phyloP scores from a whole-genome alignment of 2,888 invertebrate species.

The Eupithecia inturbata region DNA sequence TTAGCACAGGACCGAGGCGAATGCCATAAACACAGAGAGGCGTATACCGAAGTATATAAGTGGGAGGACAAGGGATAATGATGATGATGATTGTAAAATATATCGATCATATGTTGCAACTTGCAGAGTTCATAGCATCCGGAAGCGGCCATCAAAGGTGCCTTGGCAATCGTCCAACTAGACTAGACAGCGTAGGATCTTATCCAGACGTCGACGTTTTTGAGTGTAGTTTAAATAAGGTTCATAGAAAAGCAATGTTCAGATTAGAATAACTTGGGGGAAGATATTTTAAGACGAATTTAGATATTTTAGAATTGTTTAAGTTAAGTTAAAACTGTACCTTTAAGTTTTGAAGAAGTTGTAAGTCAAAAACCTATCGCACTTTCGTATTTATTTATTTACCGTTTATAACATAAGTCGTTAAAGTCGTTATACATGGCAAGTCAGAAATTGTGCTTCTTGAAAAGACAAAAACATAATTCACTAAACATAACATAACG shows the following conservation, averaged over 20 bases:
- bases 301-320: neutral
- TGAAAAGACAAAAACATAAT: too few species aligned
- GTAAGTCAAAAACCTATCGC: neutral
- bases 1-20: too few species aligned
- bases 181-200: slow-evolving; percentile 26
- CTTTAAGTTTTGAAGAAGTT: neutral
- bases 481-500: too few species aligned
- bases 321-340: neutral
- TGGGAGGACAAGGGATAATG: too few species aligned
- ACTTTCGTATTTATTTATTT: neutral
- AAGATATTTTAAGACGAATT: neutral
- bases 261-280: neutral
- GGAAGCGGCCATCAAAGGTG: slow-evolving; percentile 19
- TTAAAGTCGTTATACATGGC: too few species aligned
- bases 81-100: slow-evolving; percentile 2
- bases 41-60: too few species aligned
- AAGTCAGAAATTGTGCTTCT: too few species aligned
- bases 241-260: neutral
- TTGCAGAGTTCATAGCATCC: slow-evolving; percentile 26
- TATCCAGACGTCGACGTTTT: slow-evolving; percentile 18
- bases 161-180: slow-evolving; percentile 25
- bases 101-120: slow-evolving; percentile 22
- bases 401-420: too few species aligned
- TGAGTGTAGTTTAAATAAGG: slow-evolving; percentile 15
- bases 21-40: too few species aligned